These are phyloP conservation scores for Mionectes macconnelli DNA, from an alignment of 2,113 vertebrate species.

Conservation along the genomic window DNA sequence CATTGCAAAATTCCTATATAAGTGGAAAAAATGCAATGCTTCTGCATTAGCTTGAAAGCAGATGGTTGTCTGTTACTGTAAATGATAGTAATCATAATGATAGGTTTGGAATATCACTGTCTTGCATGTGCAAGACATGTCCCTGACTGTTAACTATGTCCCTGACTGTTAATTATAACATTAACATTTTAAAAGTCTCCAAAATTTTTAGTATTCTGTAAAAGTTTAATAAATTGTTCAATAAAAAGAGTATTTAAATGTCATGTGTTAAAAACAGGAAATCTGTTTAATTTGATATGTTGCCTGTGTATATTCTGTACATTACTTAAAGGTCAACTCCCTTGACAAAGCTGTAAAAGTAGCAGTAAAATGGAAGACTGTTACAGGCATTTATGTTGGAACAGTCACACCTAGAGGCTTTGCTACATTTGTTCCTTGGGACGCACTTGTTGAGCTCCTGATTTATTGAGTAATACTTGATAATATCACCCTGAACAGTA, in stretches of 20 bases:
- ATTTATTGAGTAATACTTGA: not conserved
- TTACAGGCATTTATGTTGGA: constrained; percentile 2
- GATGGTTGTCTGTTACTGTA: constrained; percentile 67
- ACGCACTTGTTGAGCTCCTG: not conserved
- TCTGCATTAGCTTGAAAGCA: constrained; percentile 52
- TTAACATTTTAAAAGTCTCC: constrained; percentile 72
- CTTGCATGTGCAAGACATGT: constrained; percentile 10
- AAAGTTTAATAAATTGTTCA: constrained; percentile 66
- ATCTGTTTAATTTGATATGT: constrained; percentile 49
- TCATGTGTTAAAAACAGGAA: constrained; percentile 55
- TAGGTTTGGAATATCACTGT: constrained; percentile 62
- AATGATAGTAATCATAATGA: constrained; percentile 71
- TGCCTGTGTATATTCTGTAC: constrained; percentile 38
- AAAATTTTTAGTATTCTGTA: constrained; percentile 58
- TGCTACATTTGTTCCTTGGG: not conserved
- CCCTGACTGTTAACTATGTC: constrained; percentile 70
- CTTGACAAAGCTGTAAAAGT: constrained; percentile 46
- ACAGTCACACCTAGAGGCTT: not conserved
- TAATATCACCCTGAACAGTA: not conserved
- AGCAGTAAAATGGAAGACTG: constrained; percentile 18
- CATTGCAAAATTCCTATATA: not conserved
- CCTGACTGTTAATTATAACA: constrained; percentile 73
- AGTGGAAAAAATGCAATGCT: not conserved
- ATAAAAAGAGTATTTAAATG: constrained; percentile 64
- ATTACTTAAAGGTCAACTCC: constrained; percentile 61